Evolutionary conservation across 2,888 invertebrate genomes (phyloP).

Genomic region (Pyrrhia umbra): DNA sequence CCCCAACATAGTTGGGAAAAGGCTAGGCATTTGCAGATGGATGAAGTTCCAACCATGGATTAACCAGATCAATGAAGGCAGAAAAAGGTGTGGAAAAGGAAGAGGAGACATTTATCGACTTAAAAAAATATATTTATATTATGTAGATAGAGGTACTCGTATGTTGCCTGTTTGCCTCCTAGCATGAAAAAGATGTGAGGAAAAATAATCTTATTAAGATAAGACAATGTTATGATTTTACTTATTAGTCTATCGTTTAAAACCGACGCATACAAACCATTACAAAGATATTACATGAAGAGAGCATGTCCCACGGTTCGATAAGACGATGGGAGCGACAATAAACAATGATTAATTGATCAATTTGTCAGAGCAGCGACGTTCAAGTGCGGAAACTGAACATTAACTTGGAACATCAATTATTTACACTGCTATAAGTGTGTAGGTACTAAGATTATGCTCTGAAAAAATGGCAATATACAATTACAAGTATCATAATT

Average conservation of each 20-base stretch:
- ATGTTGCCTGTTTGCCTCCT: too few species aligned
- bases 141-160: too few species aligned
- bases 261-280: slow-evolving; percentile 54
- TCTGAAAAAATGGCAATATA: slow-evolving; percentile 37
- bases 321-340: slow-evolving; percentile 69
- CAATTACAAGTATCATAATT: slow-evolving; percentile 1
- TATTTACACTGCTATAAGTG: slow-evolving; percentile 50
- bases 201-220: slow-evolving; percentile 5
- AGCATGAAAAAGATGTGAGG: not conserved
- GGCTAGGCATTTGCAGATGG: too few species aligned
- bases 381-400: slow-evolving; percentile 61
- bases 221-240: slow-evolving; percentile 27
- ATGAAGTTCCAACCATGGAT: too few species aligned
- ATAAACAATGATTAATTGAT: slow-evolving; percentile 81
- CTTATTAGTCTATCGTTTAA: slow-evolving; percentile 35
- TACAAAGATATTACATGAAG: slow-evolving; percentile 62
- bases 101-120: too few species aligned
- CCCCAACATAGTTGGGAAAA: too few species aligned
- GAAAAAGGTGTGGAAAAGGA: too few species aligned
- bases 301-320: slow-evolving; percentile 54
- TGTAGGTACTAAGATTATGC: slow-evolving; percentile 21
- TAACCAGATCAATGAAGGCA: too few species aligned
- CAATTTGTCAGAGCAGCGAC: slow-evolving; percentile 73
- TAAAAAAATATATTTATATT: too few species aligned
- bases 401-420: slow-evolving; percentile 63